Percentiles rank a stretch among this genome's conserved stretches.
Evolutionary conservation across 1,140 invertebrate species (phyloP).

Genomic region (Magallana gigas): DNA sequence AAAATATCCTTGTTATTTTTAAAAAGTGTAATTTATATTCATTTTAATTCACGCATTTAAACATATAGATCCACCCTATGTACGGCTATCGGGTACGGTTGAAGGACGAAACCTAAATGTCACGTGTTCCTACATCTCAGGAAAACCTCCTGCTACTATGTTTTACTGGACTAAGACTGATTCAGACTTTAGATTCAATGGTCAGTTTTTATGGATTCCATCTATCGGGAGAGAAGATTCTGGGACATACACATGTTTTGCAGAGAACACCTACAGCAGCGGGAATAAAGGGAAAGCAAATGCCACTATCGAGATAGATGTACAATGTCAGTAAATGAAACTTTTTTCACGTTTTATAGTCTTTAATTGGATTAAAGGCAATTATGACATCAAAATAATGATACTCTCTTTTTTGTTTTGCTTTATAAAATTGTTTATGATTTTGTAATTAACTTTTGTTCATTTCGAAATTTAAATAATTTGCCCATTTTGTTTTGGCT

Average conservation of each 20-base stretch:
- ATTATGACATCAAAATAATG: not conserved
- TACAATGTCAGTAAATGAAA: not conserved
- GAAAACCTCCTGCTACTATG: not conserved
- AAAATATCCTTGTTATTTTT: no score
- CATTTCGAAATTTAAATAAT: no score
- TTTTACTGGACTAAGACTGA: not conserved
- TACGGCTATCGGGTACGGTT: not conserved
- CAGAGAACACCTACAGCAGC: not conserved
- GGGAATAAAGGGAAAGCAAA: not conserved
- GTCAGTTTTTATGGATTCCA: not conserved
- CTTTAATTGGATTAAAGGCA: no score
- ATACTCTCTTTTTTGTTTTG: not conserved
- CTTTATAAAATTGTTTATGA: not conserved
- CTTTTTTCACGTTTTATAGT: no score
- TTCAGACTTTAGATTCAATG: not conserved
- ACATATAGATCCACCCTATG: not conserved
- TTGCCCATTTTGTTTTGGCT: no score
- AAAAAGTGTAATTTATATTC: no score
- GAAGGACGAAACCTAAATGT: not conserved
- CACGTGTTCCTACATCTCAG: not conserved
- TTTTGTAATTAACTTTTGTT: no score
- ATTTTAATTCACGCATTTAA: no score
- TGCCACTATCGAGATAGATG: not conserved
- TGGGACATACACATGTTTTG: slow-evolving; percentile 2
- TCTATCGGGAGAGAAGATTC: not conserved